Base-by-base conservation (phyloP, 2,888 invertebrate species). In the Falcaria lacertinaria region DNA sequence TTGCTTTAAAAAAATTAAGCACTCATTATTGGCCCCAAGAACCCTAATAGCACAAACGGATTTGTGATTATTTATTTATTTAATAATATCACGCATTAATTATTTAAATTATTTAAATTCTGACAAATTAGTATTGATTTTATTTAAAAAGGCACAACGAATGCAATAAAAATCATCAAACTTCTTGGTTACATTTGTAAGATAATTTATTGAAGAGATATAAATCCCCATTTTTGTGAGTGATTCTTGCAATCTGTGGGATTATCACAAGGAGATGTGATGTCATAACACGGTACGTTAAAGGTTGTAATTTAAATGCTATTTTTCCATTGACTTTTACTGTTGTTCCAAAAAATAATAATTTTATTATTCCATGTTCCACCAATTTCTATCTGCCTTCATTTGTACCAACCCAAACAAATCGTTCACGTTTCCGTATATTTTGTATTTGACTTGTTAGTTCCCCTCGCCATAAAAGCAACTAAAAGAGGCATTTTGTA, bases 401-500 rank as follows among this genome's bases (percentile, higher is more conserved):
- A n/a, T n/a, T n/a, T n/a, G n/a, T n/a, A n/a, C 19, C 19, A 2
- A 19, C 5, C 19, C 28, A 7, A 28, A 28, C 11, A 28, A 11
- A 28, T 28, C 11, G 28, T 11, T 8, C 11, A 8, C 7, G 11
- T 11, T 7, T 28, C 16, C 37, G 22, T 37, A 14, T 37, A 37
- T 37, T 37, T 36, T 37, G 7, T 15, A 39, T 32, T 19, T 33
- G 36, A 40, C 34, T 22, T 15, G 19, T 19, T 5, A 13, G 25
- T 34, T 17, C 39, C 43, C 43, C 34, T 43, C 17, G 25, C 33
- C 16, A 47, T 38, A 41, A 17, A 36, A 14, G 46, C 50, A 54
- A 50, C 48, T 59, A 48, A 61, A 60, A 62, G 60, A 53, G 47
- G 52, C 63, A 64, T 64, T 49, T 64, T 64, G 65, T 63, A 58